A percentile compares a stretch with the other conserved stretches of the same genome.
Conservation (phyloP, 2,888 invertebrate genomes). For the Molorchus minor region DNA sequence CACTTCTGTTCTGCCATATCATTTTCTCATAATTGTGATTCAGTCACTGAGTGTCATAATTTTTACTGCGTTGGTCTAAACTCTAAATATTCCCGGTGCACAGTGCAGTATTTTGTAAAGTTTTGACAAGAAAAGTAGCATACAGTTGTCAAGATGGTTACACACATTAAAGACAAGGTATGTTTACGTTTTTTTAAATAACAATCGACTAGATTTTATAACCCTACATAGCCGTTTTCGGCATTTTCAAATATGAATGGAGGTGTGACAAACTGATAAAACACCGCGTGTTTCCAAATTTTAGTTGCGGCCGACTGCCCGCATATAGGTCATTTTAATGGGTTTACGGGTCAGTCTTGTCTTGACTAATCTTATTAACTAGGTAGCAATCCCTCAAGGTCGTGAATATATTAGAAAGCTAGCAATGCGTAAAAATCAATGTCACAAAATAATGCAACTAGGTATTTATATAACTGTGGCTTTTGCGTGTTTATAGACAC, state of each 20-base stretch:
- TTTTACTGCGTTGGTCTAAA: constrained; percentile 23
- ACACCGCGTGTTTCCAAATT: background rate
- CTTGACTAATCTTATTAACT: background rate
- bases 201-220: no score
- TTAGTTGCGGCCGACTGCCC: background rate
- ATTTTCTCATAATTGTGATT: constrained; percentile 28
- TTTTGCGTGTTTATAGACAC: no score
- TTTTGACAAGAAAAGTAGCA: constrained; percentile 10
- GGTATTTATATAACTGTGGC: no score
- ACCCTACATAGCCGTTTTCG: background rate
- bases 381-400: background rate
- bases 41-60: constrained; percentile 25
- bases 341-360: background rate
- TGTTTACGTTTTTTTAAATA: constrained; percentile 33
- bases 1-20: constrained; percentile 25
- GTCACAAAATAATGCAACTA: no score
- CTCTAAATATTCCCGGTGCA: constrained; percentile 29
- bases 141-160: constrained; percentile 55
- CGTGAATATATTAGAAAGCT: background rate
- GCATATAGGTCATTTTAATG: background rate
- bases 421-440: background rate
- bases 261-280: constrained; percentile 10
- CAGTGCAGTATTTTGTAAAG: constrained; percentile 27
- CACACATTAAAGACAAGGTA: constrained; percentile 67
- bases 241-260: constrained; percentile 2